These are phyloP conservation scores for Melospiza melodia DNA, from an alignment of 2,113 vertebrate species.

Conservation along the genomic window DNA sequence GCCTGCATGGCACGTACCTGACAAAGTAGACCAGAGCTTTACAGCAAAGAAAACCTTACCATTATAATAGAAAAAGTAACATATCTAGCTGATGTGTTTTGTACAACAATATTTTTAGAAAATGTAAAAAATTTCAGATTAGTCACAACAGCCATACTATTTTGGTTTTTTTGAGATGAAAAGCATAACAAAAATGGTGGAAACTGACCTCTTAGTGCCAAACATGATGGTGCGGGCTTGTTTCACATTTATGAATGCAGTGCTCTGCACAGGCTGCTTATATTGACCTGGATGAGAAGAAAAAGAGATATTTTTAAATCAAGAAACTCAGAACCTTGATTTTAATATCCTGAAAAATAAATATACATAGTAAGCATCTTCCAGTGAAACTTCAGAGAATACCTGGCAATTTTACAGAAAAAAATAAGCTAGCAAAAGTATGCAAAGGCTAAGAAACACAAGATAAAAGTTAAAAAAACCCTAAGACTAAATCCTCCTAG, in stretches of 20 bases:
- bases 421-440: neutral
- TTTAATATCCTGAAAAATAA: neutral
- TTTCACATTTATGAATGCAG: conserved; percentile 66
- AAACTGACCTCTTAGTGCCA: conserved; percentile 90
- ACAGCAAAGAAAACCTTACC: neutral
- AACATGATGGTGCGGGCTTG: conserved; percentile 81
- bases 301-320: conserved; percentile 26
- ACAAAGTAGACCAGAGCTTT: neutral
- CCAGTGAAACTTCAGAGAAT: neutral
- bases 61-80: neutral
- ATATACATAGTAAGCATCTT: neutral
- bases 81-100: neutral
- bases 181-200: neutral
- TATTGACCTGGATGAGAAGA: conserved; percentile 40
- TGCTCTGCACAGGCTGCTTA: conserved; percentile 58
- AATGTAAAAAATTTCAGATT: neutral
- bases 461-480: neutral
- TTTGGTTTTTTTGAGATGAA: neutral
- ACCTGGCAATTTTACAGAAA: neutral
- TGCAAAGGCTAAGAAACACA: neutral
- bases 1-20: neutral
- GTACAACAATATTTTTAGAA: neutral
- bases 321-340: neutral
- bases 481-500: neutral
- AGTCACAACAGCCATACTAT: neutral